These are phyloP conservation scores for Corapipo altera DNA, from an alignment of 2,113 vertebrate species.

Conservation along the genomic window DNA sequence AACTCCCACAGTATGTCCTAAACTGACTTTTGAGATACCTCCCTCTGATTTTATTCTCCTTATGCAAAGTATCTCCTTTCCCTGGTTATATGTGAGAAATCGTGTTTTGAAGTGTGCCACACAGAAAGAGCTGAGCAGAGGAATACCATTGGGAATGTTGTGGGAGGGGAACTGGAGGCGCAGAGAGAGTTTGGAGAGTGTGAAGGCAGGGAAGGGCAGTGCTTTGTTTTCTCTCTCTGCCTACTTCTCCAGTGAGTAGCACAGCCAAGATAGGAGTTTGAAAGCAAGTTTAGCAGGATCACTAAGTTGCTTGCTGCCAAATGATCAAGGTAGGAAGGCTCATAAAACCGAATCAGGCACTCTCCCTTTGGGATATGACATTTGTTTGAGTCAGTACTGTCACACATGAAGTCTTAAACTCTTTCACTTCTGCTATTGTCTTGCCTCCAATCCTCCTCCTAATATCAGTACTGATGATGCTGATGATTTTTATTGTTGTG, in stretches of 20 bases:
- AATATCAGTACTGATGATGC: background rate
- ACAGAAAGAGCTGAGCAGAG: background rate
- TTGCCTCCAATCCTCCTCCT: background rate
- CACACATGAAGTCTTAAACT: background rate
- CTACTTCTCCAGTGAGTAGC: background rate
- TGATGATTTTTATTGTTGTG: background rate
- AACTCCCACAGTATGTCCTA: background rate
- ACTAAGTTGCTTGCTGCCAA: background rate
- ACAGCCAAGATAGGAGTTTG: background rate
- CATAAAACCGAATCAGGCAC: background rate
- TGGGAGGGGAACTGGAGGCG: background rate
- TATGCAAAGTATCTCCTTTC: background rate
- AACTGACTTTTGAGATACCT: background rate
- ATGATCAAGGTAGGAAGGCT: background rate
- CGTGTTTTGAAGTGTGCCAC: background rate
- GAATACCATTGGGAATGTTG: rapidly evolving
- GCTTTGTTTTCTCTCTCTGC: background rate
- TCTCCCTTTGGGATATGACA: background rate
- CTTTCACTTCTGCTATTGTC: background rate
- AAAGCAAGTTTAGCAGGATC: background rate
- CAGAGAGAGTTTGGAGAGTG: background rate
- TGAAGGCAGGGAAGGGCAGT: background rate
- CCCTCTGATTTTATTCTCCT: background rate
- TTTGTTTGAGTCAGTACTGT: background rate
- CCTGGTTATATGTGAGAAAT: background rate